Conservation (phyloP, 2,888 invertebrate species). For the Ochropleura plecta region DNA sequence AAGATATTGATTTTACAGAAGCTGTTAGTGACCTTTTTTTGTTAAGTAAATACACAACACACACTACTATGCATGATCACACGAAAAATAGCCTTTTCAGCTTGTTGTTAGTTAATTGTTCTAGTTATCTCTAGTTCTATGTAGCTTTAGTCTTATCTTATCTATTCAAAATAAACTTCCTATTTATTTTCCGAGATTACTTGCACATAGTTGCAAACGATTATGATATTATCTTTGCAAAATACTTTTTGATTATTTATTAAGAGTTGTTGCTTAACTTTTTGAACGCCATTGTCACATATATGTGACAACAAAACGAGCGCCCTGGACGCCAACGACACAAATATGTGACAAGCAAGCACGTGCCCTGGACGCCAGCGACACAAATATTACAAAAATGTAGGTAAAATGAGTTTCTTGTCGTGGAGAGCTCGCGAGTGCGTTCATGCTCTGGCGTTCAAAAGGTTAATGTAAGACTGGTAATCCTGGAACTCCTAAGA, state of each 20-base stretch:
- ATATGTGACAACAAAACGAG: no score
- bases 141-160: conserved; percentile 27
- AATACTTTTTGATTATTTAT: background rate
- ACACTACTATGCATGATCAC: background rate
- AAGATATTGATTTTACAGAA: no score
- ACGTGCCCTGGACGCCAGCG: no score
- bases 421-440: no score
- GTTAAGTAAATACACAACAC: no score
- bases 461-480: background rate
- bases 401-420: no score
- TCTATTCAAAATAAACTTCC: background rate
- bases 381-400: no score
- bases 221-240: background rate
- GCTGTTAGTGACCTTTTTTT: no score
- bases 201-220: background rate
- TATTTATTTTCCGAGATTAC: conserved; percentile 12
- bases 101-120: background rate
- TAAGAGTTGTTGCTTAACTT: background rate
- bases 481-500: background rate
- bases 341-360: no score
- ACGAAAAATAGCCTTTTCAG: background rate
- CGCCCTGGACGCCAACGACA: no score
- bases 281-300: no score
- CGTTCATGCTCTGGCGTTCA: no score
- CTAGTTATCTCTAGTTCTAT: background rate